Conservation (phyloP, 2,888 invertebrate species). For the Synanthedon andrenaeformis region DNA sequence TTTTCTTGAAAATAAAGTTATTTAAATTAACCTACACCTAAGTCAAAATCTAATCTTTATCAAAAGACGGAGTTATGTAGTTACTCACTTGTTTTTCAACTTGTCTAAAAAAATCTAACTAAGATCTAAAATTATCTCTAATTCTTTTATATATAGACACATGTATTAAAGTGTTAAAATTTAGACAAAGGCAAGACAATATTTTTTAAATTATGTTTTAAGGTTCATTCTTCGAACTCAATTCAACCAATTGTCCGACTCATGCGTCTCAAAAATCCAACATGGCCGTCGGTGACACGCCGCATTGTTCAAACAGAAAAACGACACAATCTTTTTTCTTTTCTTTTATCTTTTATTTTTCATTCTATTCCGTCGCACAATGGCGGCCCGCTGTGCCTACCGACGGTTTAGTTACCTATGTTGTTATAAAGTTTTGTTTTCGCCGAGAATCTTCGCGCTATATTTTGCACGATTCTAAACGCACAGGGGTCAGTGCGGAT, state of each 20-base stretch:
- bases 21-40: no score
- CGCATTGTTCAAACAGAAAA: conserved; percentile 65
- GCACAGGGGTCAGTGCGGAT: no score
- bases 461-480: conserved; percentile 2
- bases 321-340: conserved; percentile 60
- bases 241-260: conserved; percentile 8
- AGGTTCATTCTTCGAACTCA: background rate
- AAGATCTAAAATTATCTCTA: no score
- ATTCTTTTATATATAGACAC: no score
- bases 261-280: conserved; percentile 18
- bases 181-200: background rate
- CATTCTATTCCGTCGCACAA: conserved; percentile 46
- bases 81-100: no score
- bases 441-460: conserved; percentile 1
- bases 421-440: conserved; percentile 23
- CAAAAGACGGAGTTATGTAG: no score
- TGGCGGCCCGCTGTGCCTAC: conserved; percentile 52
- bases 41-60: no score
- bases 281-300: conserved; percentile 63
- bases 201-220: background rate
- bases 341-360: conserved; percentile 42
- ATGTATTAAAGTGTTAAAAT: no score
- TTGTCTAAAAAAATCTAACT: no score
- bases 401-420: conserved; percentile 56
- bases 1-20: no score